Evolutionary conservation across 1,140 invertebrate species (phyloP).

Genomic region (Linepithema humile): DNA sequence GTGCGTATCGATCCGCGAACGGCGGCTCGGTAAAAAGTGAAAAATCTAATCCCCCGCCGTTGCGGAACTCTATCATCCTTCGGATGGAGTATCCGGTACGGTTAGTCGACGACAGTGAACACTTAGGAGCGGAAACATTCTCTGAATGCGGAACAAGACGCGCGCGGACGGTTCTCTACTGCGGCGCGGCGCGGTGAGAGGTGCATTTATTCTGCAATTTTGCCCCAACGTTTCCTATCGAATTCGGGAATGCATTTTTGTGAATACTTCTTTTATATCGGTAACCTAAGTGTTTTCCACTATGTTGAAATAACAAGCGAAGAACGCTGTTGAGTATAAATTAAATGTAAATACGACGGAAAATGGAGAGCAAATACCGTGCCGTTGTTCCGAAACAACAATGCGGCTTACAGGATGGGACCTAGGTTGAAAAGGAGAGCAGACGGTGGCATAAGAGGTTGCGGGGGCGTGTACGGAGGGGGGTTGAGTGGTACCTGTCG

Average conservation of each 20-base stretch:
- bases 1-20: constrained; percentile 70
- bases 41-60: constrained; percentile 68
- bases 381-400: constrained; percentile 66
- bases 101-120: not conserved
- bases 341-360: constrained; percentile 70
- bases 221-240: not conserved
- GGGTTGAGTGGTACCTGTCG: constrained; percentile 58
- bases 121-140: constrained; percentile 7
- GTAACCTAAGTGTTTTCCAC: constrained; percentile 23
- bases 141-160: not conserved
- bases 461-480: not conserved
- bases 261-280: constrained; percentile 25
- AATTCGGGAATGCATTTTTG: constrained; percentile 6
- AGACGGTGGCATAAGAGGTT: constrained; percentile 43
- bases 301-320: constrained; percentile 45
- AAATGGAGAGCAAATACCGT: constrained; percentile 69
- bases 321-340: constrained; percentile 57
- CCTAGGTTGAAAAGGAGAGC: constrained; percentile 57
- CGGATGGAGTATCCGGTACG: constrained; percentile 25
- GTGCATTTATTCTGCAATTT: no score
- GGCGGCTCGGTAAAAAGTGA: constrained; percentile 63
- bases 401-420: constrained; percentile 62
- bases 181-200: not conserved
- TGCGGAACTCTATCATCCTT: constrained; percentile 61
- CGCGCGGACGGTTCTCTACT: not conserved